A percentile compares a stretch with the other conserved stretches of the same genome.
These are phyloP conservation scores for Periphyllus acericola DNA, from an alignment of 2,888 invertebrate genomes.

Conservation along the genomic window DNA sequence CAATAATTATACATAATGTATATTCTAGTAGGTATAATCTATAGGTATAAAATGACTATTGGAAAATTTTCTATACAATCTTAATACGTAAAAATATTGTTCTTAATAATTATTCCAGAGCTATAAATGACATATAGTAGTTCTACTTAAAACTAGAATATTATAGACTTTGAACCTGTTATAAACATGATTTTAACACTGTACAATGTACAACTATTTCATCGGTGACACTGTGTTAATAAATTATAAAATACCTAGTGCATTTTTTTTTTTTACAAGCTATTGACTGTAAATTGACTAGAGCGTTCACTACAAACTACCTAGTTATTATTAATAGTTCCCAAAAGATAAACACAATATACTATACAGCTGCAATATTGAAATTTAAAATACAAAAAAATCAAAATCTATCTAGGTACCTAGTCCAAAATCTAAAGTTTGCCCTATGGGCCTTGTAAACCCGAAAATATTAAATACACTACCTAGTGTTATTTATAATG, in stretches of 20 bases:
- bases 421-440: slow-evolving; percentile 46
- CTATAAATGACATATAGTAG: neutral
- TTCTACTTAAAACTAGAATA: neutral
- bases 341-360: slow-evolving; percentile 26
- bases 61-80: neutral
- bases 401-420: slow-evolving; percentile 31
- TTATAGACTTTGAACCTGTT: neutral
- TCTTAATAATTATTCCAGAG: neutral
- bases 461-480: slow-evolving; percentile 34
- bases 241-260: slow-evolving; percentile 26
- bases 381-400: slow-evolving; percentile 44
- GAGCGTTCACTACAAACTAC: slow-evolving; percentile 41
- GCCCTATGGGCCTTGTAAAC: slow-evolving; percentile 38
- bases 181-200: too few species aligned
- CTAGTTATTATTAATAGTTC: slow-evolving; percentile 8
- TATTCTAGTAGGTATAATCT: neutral
- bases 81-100: neutral
- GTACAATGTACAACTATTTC: neutral
- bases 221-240: neutral
- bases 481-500: slow-evolving; percentile 11
- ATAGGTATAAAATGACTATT: neutral
- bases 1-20: neutral
- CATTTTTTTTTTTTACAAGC: slow-evolving; percentile 8
- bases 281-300: slow-evolving; percentile 11
- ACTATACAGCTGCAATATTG: slow-evolving; percentile 29